A percentile compares a stretch with the other conserved stretches of the same genome.
phyloP scores from a whole-genome alignment of 2,888 invertebrate genomes.

The Drosophila pullipes region DNA sequence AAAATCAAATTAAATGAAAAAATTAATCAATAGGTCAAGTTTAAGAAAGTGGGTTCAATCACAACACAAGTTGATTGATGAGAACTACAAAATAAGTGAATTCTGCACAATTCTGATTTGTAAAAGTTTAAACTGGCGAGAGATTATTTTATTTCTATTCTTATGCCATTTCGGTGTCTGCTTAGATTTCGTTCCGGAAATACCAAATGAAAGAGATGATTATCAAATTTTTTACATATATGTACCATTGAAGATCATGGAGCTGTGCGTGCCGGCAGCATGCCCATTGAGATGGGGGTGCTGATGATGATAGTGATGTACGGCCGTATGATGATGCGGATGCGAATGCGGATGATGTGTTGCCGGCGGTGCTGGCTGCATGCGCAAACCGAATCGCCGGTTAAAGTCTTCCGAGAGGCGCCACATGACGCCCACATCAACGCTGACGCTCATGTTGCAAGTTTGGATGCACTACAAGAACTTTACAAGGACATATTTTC shows the following conservation, averaged over 20 bases:
- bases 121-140: neutral
- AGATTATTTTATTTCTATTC: slow-evolving; percentile 7
- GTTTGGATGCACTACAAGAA: neutral
- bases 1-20: neutral
- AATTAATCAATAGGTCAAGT: neutral
- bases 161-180: neutral
- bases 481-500: slow-evolving; percentile 12
- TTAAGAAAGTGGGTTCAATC: neutral
- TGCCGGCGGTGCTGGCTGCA: slow-evolving; percentile 83
- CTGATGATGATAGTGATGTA: slow-evolving; percentile 66
- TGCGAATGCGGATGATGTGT: slow-evolving; percentile 56
- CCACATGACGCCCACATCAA: slow-evolving; percentile 86
- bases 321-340: slow-evolving; percentile 68
- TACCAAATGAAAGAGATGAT: slow-evolving; percentile 20
- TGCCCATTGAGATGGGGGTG: slow-evolving; percentile 47
- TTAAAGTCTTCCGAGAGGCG: slow-evolving; percentile 86
- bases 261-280: slow-evolving; percentile 57
- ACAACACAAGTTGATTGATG: neutral
- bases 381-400: slow-evolving; percentile 85
- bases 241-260: slow-evolving; percentile 76
- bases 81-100: neutral
- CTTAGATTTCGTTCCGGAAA: slow-evolving; percentile 31
- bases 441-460: slow-evolving; percentile 85
- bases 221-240: neutral
- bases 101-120: neutral